These are phyloP conservation scores for Papilio xuthus DNA, from an alignment of 1,140 invertebrate genomes.

Conservation along the genomic window DNA sequence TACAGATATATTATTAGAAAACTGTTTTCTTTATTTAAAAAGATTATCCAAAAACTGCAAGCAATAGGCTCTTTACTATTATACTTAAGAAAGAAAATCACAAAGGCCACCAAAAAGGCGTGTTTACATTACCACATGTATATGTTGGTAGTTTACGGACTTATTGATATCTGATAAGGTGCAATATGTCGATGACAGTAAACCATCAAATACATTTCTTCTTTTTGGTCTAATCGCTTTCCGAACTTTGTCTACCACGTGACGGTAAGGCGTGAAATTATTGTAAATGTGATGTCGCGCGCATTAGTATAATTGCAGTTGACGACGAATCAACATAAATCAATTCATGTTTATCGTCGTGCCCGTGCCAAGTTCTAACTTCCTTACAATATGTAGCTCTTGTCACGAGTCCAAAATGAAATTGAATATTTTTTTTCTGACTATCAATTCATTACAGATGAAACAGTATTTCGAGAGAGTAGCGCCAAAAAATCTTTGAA, in stretches of 20 bases:
- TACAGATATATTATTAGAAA: too few species aligned
- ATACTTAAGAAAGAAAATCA: too few species aligned
- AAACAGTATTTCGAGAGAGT: constrained; percentile 23
- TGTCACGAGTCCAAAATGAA: constrained; percentile 52
- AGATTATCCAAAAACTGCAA: too few species aligned
- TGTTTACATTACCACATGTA: background rate
- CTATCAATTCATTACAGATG: constrained; percentile 30
- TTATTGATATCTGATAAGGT: too few species aligned
- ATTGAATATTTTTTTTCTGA: constrained; percentile 38
- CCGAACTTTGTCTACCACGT: background rate
- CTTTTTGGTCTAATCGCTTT: background rate
- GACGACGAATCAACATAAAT: constrained; percentile 39
- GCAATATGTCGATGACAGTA: background rate
- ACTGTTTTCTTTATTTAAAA: too few species aligned
- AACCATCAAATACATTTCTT: background rate
- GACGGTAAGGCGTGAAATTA: background rate
- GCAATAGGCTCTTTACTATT: too few species aligned
- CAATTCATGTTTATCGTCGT: constrained; percentile 39
- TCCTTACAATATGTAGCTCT: constrained; percentile 50
- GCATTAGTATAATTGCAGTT: constrained; percentile 10
- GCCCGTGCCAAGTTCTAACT: constrained; percentile 50
- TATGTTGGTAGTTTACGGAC: background rate
- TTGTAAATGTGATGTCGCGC: constrained; percentile 8
- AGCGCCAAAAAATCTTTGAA: constrained; percentile 24
- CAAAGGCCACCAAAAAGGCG: too few species aligned